phyloP scores from a whole-genome alignment of 1,140 invertebrate genomes.

The Babylonia areolata region DNA sequence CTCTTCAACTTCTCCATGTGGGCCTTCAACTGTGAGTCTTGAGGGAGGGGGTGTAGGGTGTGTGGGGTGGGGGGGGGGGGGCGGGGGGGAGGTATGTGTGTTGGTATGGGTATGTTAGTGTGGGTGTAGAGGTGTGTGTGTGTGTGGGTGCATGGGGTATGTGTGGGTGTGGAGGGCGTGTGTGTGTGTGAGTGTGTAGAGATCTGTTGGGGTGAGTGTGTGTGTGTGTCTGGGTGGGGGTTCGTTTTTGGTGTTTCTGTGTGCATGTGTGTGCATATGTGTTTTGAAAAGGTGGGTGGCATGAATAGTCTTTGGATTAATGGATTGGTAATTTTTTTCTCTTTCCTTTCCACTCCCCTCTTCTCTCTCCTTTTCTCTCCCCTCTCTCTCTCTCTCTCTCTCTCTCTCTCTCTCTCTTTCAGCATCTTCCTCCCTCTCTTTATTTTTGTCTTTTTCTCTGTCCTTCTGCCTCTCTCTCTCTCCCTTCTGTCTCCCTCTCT shows the following conservation, averaged over 20 bases:
- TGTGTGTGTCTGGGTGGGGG: background rate
- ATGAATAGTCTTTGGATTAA: too few species aligned
- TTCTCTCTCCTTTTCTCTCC: background rate
- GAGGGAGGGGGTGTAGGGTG: too few species aligned
- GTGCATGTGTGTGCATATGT: background rate
- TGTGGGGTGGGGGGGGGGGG: too few species aligned
- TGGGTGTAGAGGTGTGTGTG: background rate
- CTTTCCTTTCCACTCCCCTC: background rate
- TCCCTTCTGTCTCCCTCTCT: background rate
- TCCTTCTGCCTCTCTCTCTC: background rate
- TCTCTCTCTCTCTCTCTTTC: background rate
- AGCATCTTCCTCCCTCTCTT: background rate
- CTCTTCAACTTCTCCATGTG: constrained; percentile 22
- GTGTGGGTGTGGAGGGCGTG: background rate
- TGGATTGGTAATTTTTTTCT: too few species aligned
- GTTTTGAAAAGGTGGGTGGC: too few species aligned
- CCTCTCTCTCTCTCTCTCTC: background rate
- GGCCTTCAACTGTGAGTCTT: constrained; percentile 20
- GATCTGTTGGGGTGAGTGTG: too few species aligned
- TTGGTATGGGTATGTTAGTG: too few species aligned
- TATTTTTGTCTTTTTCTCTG: background rate
- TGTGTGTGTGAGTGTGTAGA: background rate
- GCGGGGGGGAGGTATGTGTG: too few species aligned
- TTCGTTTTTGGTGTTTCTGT: too few species aligned
- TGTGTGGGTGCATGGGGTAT: background rate